Conservation (phyloP, 37 sponge, comb jelly and placozoan species). For the Cladorhizidae sp. region DNA sequence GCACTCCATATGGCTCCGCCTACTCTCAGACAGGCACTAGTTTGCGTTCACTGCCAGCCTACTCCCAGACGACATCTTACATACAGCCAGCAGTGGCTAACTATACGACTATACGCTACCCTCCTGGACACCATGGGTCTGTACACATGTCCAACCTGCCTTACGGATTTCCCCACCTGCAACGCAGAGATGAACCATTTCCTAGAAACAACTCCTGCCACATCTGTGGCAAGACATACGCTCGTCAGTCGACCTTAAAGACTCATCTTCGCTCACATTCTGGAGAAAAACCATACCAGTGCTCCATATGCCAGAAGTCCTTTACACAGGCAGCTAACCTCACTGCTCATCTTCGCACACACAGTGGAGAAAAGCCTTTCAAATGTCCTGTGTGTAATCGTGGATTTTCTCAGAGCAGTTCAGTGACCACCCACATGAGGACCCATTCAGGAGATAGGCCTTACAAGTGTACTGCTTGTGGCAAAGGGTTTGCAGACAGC, state of each 20-base stretch:
- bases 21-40: conserved; percentile 7
- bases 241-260: conserved; percentile 79
- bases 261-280: conserved; percentile 90
- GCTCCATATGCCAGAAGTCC: conserved; percentile 84
- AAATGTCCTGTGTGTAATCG: conserved; percentile 84
- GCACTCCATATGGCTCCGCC: neutral
- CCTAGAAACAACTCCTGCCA: conserved; percentile 62
- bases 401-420: conserved; percentile 90
- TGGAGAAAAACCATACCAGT: conserved; percentile 93
- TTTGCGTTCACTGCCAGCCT: conserved; percentile 5
- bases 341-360: conserved; percentile 92
- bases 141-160: conserved; percentile 8
- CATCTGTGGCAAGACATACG: conserved; percentile 80
- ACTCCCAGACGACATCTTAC: conserved; percentile 16
- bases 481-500: conserved; percentile 88
- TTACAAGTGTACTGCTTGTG: conserved; percentile 83
- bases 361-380: conserved; percentile 97
- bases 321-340: conserved; percentile 96
- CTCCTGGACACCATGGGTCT: neutral
- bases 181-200: conserved; percentile 19
- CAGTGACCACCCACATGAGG: conserved; percentile 90
- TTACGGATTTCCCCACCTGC: conserved; percentile 13
- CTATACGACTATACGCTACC: conserved; percentile 26
- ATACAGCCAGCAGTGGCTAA: neutral
- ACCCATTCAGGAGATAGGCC: conserved; percentile 96